Conservation (phyloP, 2,113 vertebrate genomes). For the Ranitomeya variabilis region DNA sequence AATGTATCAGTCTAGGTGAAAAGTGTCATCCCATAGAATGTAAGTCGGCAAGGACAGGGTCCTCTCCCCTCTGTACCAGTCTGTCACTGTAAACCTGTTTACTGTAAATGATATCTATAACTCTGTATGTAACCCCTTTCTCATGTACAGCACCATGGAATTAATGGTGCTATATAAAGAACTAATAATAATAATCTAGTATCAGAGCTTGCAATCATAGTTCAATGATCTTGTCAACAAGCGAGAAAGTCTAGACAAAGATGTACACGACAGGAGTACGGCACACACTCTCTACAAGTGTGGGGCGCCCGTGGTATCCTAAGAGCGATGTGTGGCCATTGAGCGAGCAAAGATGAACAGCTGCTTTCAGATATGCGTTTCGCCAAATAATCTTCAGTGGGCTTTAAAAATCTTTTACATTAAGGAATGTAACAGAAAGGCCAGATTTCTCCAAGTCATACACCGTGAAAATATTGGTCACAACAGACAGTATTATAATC, state of each 20-base stretch:
- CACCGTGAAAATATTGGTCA: background rate
- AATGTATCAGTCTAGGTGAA: background rate
- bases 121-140: no score
- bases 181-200: no score
- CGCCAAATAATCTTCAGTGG: conserved; percentile 8
- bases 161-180: no score
- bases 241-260: background rate
- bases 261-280: background rate
- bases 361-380: background rate
- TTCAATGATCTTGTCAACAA: background rate
- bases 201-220: background rate
- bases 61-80: no score
- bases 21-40: no score
- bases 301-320: background rate
- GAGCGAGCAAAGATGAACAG: conserved; percentile 2
- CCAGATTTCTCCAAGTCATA: background rate
- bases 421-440: background rate
- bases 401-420: background rate
- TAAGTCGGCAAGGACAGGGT: no score
- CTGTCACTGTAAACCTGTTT: no score
- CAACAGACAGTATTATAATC: background rate
- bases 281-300: background rate
- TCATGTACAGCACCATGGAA: no score
- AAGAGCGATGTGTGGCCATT: background rate
- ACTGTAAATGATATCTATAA: no score